Evolutionary conservation across 2,888 invertebrate species (phyloP), one percentile per base, ranked within the genome.

Genomic region (Cerastoderma edule): DNA sequence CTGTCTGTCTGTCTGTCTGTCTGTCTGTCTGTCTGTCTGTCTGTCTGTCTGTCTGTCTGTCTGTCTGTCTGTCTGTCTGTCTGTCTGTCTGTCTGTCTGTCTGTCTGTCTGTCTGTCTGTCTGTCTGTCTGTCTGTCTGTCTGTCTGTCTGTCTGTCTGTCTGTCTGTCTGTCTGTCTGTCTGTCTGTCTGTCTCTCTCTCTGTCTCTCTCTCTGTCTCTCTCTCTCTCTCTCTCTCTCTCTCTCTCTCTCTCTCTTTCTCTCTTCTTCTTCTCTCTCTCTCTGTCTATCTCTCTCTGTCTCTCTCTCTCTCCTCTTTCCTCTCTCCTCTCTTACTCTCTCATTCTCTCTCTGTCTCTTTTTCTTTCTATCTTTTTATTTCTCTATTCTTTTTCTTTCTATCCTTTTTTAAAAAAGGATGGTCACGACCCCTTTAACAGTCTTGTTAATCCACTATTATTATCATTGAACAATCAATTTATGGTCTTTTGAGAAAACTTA

Each of bases 141-240:
- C 48, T 48, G 6, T 48, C 48, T 48, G n/a, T 48, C 6, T 48
- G 6, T 48, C 4, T 48, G 6, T 48, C 4, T 48, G 6, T 48
- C 48, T 48, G 6, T 16, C 48, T 48, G 56, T 27, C 63, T 35
- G 4, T 35, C 33, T 35, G 4, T 63, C 6, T 53, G 4, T 56
- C 8, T 56, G 27, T 56, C 27, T 56, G 6, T 56, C 27, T 56
- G 19, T 16, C 27, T 56, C 50, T 74, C 57, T 74, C 73, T 64
- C 63, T 71, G 46, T 71, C 54, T 64, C 64, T 75, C 44, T 71
- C 64, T 70, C 54, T 71, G 2, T 71, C 39, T 71, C 63, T 75
- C 44, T 53, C 70, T 75, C 65, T 64, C 70, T 53, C 65, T 64
- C 64, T 64, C 54, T 70, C 70, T 71, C 64, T 64, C 70, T 70